Base-by-base conservation (phyloP, 2,888 invertebrate species). In the Trichopoda pennipes region DNA sequence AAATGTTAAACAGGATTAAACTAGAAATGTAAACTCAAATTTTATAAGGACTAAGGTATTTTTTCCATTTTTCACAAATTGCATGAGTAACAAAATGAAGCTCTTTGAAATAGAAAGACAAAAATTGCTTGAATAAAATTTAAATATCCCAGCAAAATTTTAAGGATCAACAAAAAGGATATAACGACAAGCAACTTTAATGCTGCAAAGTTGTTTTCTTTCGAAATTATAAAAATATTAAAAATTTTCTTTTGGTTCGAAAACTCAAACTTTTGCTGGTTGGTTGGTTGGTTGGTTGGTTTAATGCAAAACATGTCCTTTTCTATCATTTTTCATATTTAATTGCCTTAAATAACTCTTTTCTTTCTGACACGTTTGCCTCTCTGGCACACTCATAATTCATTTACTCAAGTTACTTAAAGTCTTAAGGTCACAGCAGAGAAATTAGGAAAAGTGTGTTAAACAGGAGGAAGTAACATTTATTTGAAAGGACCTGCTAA, bases 301-400 rank as follows among this genome's bases (percentile, higher is more conserved):
- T 32, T 12, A 60, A 79, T 53, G n/a, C 32, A 2, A 12, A 28
- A 53, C 38, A 42, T 58, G 49, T 12, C 42, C 60, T 66, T 64
- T 64, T 38, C 49, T 74, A 78, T n/a, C n/a, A 81, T 78, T 68
- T 79, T 60, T 72, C 61, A 61, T 56, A 78, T 70, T 72, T 70
- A 81, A 81, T 78, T 82, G 75, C 60, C 78, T 66, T 70, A 42
- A 81, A 81, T n/a, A n/a, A n/a, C n/a, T n/a, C 74, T 74, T 74
- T 75, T 81, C 14, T 47, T 3, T 47, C 12, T n/a, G 56, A 16
- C 21, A 35, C 44, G 23, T 77, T 61, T 17, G 47, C 7, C 47
- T 51, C 28, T 60, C 19, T 51, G 44, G 32, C 16, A 14, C 28
- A 49, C 28, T 28, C 7, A 6, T 7, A 1, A 7, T 28, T 28